These are phyloP conservation scores for Neoaliturus tenellus DNA, from an alignment of 2,888 invertebrate genomes.

Conservation along the genomic window DNA sequence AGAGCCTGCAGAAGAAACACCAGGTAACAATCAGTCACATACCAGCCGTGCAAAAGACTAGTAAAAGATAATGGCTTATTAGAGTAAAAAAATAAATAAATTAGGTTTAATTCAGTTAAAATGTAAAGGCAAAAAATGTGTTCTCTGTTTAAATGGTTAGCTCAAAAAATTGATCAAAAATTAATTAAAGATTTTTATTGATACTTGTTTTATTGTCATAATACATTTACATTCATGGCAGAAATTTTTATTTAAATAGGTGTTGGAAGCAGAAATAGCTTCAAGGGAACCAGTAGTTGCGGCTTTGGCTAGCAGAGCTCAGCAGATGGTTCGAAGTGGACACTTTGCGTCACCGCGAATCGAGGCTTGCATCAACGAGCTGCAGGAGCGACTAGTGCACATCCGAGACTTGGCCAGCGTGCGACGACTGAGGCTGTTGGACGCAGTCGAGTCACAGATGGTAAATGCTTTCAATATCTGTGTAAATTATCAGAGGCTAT, in stretches of 20 bases:
- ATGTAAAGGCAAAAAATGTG: too few species aligned
- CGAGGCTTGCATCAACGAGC: slow-evolving; percentile 79
- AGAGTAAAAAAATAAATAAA: too few species aligned
- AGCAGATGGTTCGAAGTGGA: slow-evolving; percentile 86
- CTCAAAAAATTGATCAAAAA: too few species aligned
- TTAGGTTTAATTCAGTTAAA: too few species aligned
- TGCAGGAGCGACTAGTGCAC: slow-evolving; percentile 82
- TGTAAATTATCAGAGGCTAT: too few species aligned
- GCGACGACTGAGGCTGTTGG: slow-evolving; percentile 83
- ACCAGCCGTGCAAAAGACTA: too few species aligned
- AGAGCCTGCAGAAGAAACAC: slow-evolving; percentile 95
- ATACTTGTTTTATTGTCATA: background rate
- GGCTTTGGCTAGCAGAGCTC: slow-evolving; percentile 83
- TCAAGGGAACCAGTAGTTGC: slow-evolving; percentile 91
- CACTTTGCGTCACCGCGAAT: slow-evolving; percentile 91
- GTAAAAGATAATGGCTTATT: too few species aligned
- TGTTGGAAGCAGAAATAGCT: slow-evolving; percentile 91
- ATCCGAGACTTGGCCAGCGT: slow-evolving; percentile 84
- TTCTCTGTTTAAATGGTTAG: too few species aligned
- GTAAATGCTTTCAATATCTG: too few species aligned
- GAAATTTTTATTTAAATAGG: slow-evolving; percentile 69
- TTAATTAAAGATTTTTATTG: too few species aligned
- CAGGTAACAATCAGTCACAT: too few species aligned
- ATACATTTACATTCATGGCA: too few species aligned
- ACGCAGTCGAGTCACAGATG: slow-evolving; percentile 90